Percentiles rank a stretch among this genome's conserved stretches.
Evolutionary conservation across 1,140 invertebrate species (phyloP).

Genomic region (Drosophila santomea): DNA sequence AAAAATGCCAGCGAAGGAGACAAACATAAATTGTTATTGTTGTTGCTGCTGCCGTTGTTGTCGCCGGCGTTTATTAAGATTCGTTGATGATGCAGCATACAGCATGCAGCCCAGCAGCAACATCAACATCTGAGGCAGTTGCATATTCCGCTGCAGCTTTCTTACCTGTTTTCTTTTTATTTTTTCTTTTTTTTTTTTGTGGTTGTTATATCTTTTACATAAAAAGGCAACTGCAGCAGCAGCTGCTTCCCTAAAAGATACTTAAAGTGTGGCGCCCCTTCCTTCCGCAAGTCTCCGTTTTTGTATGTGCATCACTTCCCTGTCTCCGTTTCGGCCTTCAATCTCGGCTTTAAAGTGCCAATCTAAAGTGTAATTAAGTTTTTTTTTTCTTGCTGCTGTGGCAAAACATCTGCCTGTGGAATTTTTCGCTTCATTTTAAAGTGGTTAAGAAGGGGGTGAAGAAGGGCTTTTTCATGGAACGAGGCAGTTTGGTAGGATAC

Average conservation of each 20-base stretch:
- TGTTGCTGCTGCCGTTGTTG: slow-evolving; percentile 59
- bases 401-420: slow-evolving; percentile 72
- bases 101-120: slow-evolving; percentile 25
- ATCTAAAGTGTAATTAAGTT: slow-evolving; percentile 75
- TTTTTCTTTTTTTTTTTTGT: too few species aligned
- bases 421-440: slow-evolving; percentile 50
- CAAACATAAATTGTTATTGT: slow-evolving; percentile 65
- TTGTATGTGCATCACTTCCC: neutral
- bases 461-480: neutral
- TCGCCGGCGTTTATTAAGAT: slow-evolving; percentile 67
- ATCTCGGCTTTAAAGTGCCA: slow-evolving; percentile 68
- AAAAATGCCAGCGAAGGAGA: slow-evolving; percentile 41
- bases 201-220: slow-evolving; percentile 3
- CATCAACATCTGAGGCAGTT: slow-evolving; percentile 52
- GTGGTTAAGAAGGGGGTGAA: slow-evolving; percentile 18
- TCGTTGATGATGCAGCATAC: slow-evolving; percentile 48
- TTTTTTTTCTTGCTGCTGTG: slow-evolving; percentile 28
- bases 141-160: slow-evolving; percentile 68
- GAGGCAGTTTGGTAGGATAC: slow-evolving; percentile 24
- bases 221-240: slow-evolving; percentile 33
- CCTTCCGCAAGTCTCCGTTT: neutral
- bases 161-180: slow-evolving; percentile 53
- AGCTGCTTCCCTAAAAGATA: slow-evolving; percentile 55
- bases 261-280: slow-evolving; percentile 47
- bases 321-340: slow-evolving; percentile 65